Percentiles rank a stretch among this genome's conserved stretches.
Evolutionary conservation across 2,113 vertebrate genomes (phyloP).

Genomic region (Alligator mississippiensis): DNA sequence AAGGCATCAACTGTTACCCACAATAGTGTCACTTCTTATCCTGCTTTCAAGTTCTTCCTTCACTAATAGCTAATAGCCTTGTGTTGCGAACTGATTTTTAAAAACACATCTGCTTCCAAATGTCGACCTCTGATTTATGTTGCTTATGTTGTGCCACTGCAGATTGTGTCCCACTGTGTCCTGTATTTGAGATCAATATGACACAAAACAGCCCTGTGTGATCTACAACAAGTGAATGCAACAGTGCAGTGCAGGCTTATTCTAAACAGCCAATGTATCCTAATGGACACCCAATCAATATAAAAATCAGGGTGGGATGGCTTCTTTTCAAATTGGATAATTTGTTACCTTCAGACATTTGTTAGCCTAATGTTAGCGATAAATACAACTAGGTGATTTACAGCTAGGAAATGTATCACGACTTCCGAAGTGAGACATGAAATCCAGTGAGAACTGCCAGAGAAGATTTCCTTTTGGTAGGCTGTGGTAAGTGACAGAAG

Average conservation of each 20-base stretch:
- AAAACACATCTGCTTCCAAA: background rate
- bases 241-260: background rate
- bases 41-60: background rate
- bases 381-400: background rate
- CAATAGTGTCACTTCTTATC: background rate
- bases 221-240: background rate
- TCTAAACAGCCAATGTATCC: background rate
- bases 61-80: background rate
- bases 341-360: background rate
- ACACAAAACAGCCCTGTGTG: background rate
- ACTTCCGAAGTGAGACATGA: fast-evolving
- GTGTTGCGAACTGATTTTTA: background rate
- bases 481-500: background rate
- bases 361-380: fast-evolving
- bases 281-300: background rate
- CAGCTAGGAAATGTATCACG: background rate
- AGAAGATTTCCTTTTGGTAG: background rate
- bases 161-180: background rate
- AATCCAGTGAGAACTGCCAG: fast-evolving
- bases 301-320: background rate
- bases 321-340: background rate
- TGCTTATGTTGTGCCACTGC: background rate
- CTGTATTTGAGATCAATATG: background rate
- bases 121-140: background rate
- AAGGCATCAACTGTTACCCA: background rate